Evolutionary conservation across 2,888 invertebrate genomes (phyloP), one percentile per base, ranked within the genome.

Genomic region (Eristalis tenax): DNA sequence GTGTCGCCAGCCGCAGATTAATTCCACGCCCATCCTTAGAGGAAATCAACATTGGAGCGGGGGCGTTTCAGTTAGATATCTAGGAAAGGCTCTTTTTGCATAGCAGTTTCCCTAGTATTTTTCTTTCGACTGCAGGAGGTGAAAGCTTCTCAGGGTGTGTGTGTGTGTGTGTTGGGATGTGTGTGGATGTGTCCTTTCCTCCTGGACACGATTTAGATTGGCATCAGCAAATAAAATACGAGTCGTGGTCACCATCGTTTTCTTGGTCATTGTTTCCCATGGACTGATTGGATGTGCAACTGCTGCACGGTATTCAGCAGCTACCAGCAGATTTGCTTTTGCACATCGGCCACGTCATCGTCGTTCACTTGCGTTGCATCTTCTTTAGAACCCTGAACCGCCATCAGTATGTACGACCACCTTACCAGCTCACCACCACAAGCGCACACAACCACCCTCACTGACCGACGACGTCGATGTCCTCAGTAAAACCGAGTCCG

Each of bases 351-450:
- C 76, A 81, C 73, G 65, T 70, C 68, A 75, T 66, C 82, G 65
- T 77, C 82, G 85, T 32, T 32, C 32, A 32, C 32, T 32, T 32
- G 32, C 32, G 32, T 82, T 65, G 77, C 77, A 86, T 86, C 43
- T 86, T 85, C 85, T 85, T 85, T 74, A 78, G 77, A 78, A 82
- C 77, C 61, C 63, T 15, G 71, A 61, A 81, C 40, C 75, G 75
- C 75, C 81, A 81, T 81, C 73, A 69, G 76, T 81, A 85, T 73
- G 76, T 73, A 77, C 73, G 77, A 64, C 59, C 56, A 73, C 78
- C 68, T 32, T 32, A 73, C 75, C 74, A 56, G 4, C 50, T 68
- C 77, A 82, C 43, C 71, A 59, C 76, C 68, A 70, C 65, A 57
- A 50, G 59, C 26, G 18, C 59, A 28, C 59, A 59, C 13, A n/a